phyloP scores from a whole-genome alignment of 2,113 vertebrate genomes.

The Martes martes region DNA sequence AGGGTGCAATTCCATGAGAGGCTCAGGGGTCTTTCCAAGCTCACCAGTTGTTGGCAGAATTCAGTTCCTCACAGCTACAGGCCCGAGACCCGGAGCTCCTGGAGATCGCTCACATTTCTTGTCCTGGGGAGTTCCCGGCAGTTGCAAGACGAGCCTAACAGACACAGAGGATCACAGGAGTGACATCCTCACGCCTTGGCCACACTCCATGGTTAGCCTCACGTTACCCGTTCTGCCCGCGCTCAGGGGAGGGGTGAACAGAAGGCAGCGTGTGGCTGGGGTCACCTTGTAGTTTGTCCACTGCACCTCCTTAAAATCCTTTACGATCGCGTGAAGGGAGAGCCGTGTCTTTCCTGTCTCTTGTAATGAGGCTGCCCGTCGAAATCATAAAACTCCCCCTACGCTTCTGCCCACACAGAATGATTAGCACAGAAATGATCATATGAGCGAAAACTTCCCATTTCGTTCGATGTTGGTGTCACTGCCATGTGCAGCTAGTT shows the following conservation, averaged over 20 bases:
- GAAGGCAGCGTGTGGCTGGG: not conserved
- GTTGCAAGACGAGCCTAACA: no score
- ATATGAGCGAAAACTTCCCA: not conserved
- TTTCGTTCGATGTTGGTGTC: not conserved
- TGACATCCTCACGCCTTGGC: fast-evolving
- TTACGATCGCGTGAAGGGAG: not conserved
- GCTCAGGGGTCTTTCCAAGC: not conserved
- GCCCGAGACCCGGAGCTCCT: not conserved
- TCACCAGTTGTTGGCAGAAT: not conserved
- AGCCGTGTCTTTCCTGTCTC: not conserved
- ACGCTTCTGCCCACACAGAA: not conserved
- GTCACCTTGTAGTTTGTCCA: no score
- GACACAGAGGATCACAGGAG: not conserved
- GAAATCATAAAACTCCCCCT: no score
- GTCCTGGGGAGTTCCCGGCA: not conserved
- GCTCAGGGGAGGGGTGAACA: not conserved
- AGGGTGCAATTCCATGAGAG: not conserved
- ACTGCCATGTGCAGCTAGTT: no score
- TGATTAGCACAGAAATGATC: not conserved
- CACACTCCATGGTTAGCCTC: not conserved
- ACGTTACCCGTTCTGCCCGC: fast-evolving
- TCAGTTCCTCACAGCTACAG: not conserved
- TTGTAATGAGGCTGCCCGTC: not conserved
- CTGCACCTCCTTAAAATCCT: not conserved
- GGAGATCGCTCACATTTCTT: not conserved